Base-by-base conservation (phyloP, 2,113 vertebrate genomes). In the Ageneiosus marmoratus region DNA sequence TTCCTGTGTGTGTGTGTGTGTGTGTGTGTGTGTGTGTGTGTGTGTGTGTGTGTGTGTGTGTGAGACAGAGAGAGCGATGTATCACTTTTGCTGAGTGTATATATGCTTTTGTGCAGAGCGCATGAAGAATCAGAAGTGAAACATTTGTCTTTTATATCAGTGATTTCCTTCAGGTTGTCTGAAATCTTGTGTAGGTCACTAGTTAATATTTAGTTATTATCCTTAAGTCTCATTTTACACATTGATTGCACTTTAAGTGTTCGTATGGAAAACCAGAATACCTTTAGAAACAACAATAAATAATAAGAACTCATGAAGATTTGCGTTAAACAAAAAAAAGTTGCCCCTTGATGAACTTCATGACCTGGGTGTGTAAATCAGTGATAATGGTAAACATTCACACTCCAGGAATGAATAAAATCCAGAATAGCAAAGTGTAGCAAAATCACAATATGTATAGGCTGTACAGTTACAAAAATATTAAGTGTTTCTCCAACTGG, bases 1-100 rank as follows among this genome's bases (percentile, higher is more conserved):
- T 86, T 76, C 46, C 11, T 69, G 34, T 80, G 69, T 74, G 63
- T 77, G 62, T 72, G 76, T 74, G 78, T 77, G 72, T 72, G 58
- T 65, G 83, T 77, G 62, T 70, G 37, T 62, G 41, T 67, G 37
- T 65, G 41, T 76, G 50, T 79, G 78, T 80, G 15, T 62, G 73
- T 53, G 81, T 70, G 70, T 62, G 56, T 53, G 83, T 81, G 73
- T 60, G 11, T 3, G n/a, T 12, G 24, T 4, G 51, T 5, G 51
- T 20, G 5, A 10, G 50, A 16, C 12, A 15, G 16, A 51, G 50
- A 4, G 50, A 62, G 16, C 37, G 55, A 13, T 81, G 60, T 46
- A 24, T 69, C n/a, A 32, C 32, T 0, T 2, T 1, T 58, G 75
- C 18, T n/a, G 5, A 16, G 13, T 51, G 50, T 76, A 20, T 55